Base-by-base conservation (phyloP, 2,797 vertebrate genomes). In the Harpagifer antarcticus region DNA sequence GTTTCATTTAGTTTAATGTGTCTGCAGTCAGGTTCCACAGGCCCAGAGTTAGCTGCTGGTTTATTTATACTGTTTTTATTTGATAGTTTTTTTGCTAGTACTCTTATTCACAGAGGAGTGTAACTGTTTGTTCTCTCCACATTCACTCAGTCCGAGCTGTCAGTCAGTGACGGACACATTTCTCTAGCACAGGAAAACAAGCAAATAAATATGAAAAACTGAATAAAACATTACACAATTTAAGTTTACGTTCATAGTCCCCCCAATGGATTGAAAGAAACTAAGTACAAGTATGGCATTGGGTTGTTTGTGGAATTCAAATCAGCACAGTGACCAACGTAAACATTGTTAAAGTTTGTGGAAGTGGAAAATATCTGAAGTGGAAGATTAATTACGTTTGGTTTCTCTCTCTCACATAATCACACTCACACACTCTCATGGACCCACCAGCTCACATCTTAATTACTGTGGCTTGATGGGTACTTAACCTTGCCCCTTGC, bases 391-490 rank as follows among this genome's bases (percentile, higher is more conserved):
- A 85, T 88, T 71, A 76, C 71, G 75, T 84, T 79, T 68, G 48
- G 31, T 68, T 52, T 43, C 54, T 50, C 23, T 70, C 73, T 54
- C 55, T 55, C 33, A 16, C 70, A 64, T 71, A 48, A 72, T 72
- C 66, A 58, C 60, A 31, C 79, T 50, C 62, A n/a, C 40, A 73
- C 70, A 79, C 43, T 12, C 72, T 63, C 65, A 44, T 65, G 57
- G 73, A 79, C 82, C 78, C 85, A 81, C 83, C 68, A 75, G 68
- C 79, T 83, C 82, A 81, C 83, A 81, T 93, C 90, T 92, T 91
- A 93, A 93, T 93, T 93, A 89, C 89, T 68, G 75, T 88, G 83
- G 83, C 88, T 87, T 92, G 91, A 93, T 93, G 91, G 90, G 87
- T 92, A 92, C 91, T 93, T 93, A 93, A 92, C 92, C 91, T 90